Evolutionary conservation across 2,888 invertebrate genomes (phyloP).

Genomic region (Pegoplata infirma): DNA sequence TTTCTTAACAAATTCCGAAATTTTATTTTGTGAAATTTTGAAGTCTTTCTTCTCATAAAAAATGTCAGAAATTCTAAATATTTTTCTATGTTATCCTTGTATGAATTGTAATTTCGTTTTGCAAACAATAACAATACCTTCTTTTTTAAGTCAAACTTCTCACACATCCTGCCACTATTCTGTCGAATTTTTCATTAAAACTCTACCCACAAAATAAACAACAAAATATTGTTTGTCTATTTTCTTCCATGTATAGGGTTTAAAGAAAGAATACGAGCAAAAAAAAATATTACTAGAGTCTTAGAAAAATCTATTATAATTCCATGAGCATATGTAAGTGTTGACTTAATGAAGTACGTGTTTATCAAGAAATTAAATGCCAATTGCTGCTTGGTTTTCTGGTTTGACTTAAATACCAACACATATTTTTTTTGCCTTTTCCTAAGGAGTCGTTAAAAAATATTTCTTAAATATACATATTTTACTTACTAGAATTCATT

Average conservation of each 20-base stretch:
- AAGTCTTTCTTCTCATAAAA: too few relatives aligned
- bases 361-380: slow-evolving; percentile 74
- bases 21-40: too few relatives aligned
- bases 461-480: background rate
- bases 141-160: too few relatives aligned
- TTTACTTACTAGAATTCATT: background rate
- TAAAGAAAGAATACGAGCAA: background rate
- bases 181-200: slow-evolving; percentile 37
- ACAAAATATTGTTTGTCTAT: slow-evolving; percentile 2
- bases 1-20: too few relatives aligned
- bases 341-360: slow-evolving; percentile 75
- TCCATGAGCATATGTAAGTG: slow-evolving; percentile 69
- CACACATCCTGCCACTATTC: too few relatives aligned
- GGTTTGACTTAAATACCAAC: background rate
- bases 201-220: slow-evolving; percentile 14
- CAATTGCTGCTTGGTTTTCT: slow-evolving; percentile 63
- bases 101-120: too few relatives aligned
- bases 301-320: slow-evolving; percentile 64
- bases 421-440: background rate
- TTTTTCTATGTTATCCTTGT: too few relatives aligned
- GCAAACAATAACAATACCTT: too few relatives aligned
- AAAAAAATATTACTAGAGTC: too few relatives aligned
- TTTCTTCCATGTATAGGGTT: background rate
- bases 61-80: too few relatives aligned
- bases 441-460: background rate